Conservation (phyloP, 2,113 vertebrate genomes). For the Malurus elegans region DNA sequence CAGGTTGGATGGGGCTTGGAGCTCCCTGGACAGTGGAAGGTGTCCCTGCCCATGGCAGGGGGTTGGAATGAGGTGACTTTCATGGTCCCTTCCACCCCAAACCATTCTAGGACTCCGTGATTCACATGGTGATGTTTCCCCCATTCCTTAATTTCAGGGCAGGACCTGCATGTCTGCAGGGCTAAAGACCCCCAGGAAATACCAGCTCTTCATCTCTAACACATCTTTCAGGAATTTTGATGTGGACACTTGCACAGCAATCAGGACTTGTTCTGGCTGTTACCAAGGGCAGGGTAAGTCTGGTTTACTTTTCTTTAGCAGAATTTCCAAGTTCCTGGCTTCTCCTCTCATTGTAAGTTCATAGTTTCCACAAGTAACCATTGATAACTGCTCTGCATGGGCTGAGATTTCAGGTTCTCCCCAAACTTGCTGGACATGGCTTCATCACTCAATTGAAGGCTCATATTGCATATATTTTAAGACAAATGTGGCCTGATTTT, state of each 20-base stretch:
- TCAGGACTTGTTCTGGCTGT: constrained; percentile 75
- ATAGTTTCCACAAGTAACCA: neutral
- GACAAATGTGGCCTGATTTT: neutral
- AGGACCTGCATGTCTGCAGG: constrained; percentile 71
- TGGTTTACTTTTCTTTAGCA: neutral
- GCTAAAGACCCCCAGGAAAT: constrained; percentile 69
- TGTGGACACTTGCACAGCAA: constrained; percentile 46
- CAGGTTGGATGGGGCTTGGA: neutral
- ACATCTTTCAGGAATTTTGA: constrained; percentile 75
- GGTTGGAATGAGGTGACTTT: neutral
- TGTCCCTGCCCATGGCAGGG: neutral
- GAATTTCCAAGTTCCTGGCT: neutral
- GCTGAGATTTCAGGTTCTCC: neutral
- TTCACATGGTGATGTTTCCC: neutral
- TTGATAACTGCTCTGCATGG: fast-evolving
- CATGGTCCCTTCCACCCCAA: neutral
- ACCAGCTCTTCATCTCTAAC: constrained; percentile 63
- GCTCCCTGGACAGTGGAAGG: neutral
- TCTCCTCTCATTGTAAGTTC: neutral
- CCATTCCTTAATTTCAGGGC: neutral
- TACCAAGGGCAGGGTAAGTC: constrained; percentile 73
- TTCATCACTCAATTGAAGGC: neutral
- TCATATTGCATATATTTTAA: neutral
- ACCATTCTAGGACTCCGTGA: fast-evolving
- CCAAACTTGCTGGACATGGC: neutral